phyloP scores from a whole-genome alignment of 2,113 vertebrate genomes.

The Hippotragus niger region DNA sequence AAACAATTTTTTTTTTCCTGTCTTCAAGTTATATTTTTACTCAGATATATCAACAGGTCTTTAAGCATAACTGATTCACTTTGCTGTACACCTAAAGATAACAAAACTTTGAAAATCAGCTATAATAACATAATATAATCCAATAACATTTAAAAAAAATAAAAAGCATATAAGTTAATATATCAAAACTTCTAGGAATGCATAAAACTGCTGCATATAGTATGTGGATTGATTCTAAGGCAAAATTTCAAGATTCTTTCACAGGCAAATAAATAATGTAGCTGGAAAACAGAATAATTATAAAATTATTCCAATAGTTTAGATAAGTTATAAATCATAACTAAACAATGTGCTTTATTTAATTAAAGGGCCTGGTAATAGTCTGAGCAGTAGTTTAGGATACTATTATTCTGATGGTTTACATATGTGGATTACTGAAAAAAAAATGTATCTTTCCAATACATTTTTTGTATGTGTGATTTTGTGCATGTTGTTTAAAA shows the following conservation, averaged over 20 bases:
- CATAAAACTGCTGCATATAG: not conserved
- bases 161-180: not conserved
- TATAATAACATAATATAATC: not conserved
- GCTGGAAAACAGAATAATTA: not conserved
- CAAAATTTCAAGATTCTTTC: not conserved
- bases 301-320: not conserved
- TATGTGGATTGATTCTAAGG: not conserved
- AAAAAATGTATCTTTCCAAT: not conserved
- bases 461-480: not conserved
- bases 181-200: not conserved
- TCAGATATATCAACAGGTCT: not conserved
- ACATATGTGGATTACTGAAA: not conserved
- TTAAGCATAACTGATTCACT: not conserved
- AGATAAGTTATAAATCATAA: not conserved
- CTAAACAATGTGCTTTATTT: not conserved
- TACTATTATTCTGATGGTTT: not conserved
- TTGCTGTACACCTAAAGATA: not conserved
- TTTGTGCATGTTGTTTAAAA: not conserved
- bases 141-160: not conserved
- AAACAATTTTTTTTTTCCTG: not conserved
- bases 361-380: not conserved
- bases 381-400: not conserved
- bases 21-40: not conserved
- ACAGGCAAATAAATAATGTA: not conserved
- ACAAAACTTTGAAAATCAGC: not conserved